These are phyloP conservation scores for Schizothorax lantsangensis DNA, from an alignment of 2,797 vertebrate genomes.

Conservation along the genomic window DNA sequence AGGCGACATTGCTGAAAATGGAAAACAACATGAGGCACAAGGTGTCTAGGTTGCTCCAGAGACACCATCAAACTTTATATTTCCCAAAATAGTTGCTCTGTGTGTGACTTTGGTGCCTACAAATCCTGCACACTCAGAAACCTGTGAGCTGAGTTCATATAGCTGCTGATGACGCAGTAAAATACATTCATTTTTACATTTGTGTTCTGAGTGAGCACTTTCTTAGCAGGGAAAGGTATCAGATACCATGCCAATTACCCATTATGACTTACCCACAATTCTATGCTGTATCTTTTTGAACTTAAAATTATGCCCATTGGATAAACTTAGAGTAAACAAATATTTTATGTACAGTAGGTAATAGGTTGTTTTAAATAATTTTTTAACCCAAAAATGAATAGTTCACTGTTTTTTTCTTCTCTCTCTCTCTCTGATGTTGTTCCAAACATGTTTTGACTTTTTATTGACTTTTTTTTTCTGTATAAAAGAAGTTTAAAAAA, in stretches of 20 bases:
- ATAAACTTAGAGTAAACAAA: neutral
- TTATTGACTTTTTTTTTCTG: neutral
- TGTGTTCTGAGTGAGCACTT: neutral
- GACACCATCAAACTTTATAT: constrained; percentile 10
- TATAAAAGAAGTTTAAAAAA: neutral
- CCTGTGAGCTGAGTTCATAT: neutral
- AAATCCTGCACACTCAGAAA: constrained; percentile 26
- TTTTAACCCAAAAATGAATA: neutral
- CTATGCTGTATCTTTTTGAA: neutral
- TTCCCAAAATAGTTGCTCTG: constrained; percentile 21
- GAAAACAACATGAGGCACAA: constrained; percentile 7
- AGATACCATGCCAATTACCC: neutral
- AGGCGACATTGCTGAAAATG: neutral
- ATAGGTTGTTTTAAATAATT: neutral
- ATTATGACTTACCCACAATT: neutral
- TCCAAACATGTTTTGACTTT: neutral
- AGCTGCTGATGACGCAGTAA: constrained; percentile 5
- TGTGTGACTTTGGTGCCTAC: constrained; percentile 5
- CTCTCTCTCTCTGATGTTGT: neutral
- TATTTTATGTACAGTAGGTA: neutral
- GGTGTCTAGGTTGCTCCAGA: neutral
- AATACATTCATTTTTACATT: neutral
- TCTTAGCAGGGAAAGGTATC: neutral
- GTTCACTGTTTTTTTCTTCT: neutral
- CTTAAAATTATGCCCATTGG: neutral